phyloP scores from a whole-genome alignment of 2,888 invertebrate species.

The Prostheceraeus crozeri region DNA sequence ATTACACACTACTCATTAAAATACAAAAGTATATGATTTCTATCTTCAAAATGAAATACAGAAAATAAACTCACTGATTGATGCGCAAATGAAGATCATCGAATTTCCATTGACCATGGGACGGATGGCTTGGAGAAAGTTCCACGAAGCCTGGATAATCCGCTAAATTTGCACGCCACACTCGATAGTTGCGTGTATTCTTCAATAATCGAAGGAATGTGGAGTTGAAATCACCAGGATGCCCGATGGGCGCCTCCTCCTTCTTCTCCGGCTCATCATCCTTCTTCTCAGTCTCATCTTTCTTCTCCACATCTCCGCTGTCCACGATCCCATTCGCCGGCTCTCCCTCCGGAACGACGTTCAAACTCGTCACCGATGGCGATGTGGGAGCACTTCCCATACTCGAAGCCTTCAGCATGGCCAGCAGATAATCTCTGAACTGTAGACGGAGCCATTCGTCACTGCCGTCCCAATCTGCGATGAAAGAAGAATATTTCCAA shows the following conservation, averaged over 20 bases:
- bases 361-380: too few relatives aligned
- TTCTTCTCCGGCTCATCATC: slow-evolving; percentile 3
- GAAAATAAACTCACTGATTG: slow-evolving; percentile 48
- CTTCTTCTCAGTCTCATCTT: background rate
- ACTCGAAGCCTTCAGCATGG: too few relatives aligned
- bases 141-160: slow-evolving; percentile 60
- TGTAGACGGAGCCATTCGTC: slow-evolving; percentile 93
- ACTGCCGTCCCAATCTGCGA: slow-evolving; percentile 78
- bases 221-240: slow-evolving; percentile 72
- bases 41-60: too few relatives aligned
- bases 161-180: slow-evolving; percentile 65
- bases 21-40: too few relatives aligned
- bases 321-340: too few relatives aligned
- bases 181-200: slow-evolving; percentile 76
- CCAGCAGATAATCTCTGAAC: slow-evolving; percentile 62
- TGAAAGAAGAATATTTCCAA: too few relatives aligned
- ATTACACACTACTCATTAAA: too few relatives aligned
- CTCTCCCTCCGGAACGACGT: too few relatives aligned
- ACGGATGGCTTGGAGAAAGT: slow-evolving; percentile 75
- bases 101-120: slow-evolving; percentile 83
- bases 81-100: slow-evolving; percentile 72
- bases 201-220: slow-evolving; percentile 76
- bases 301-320: background rate
- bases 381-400: too few relatives aligned
- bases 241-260: slow-evolving; percentile 6